Base-by-base conservation (phyloP, 2,113 vertebrate species). In the cattle (Bos taurus) region DNA sequence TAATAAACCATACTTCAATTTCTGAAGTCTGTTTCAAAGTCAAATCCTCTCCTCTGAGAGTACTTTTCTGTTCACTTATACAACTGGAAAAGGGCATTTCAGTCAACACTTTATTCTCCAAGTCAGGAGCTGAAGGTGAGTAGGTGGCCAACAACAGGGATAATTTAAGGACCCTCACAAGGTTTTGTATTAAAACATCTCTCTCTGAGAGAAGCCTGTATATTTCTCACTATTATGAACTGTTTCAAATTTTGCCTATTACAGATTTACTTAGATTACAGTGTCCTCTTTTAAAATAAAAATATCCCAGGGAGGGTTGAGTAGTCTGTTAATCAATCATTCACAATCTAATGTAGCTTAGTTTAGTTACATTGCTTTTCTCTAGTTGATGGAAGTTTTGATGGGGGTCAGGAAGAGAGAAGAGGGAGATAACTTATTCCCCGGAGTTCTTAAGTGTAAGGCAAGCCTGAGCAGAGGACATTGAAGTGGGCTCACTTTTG, bases 21-120 rank as follows among this genome's bases (percentile, higher is more conserved):
- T 98, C 92, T 98, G 96, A 97, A 95, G 97, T 95, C 91, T 83
- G 84, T 94, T 97, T 98, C 94, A 98, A 98, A 97, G 98, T 97
- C 93, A 96, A 83, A 95, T 90, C 80, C 84, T 30, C 95, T 97
- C 97, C 95, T 97, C 64, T 91, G 97, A 98, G 97, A 97, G 89
- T 88, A 92, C 84, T 97, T 96, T 96, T 92, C 95, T 59, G 30
- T 36, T 96, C 81, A 57, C 84, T 96, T 95, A 90, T 95, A 90
- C 92, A 96, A 96, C 91, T 84, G 40, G 48, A 90, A 96, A 97
- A 98, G 96, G 94, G 57, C 96, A 95, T 94, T 97, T 97, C 90
- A 93, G 57, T 80, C 95, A 92, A 30, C 1, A 15, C 60, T 95
- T 97, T 97, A 93, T 94, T 97, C 88, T 95, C 56, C 56, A 62